phyloP scores from a whole-genome alignment of 2,888 invertebrate species.

The Acheta domesticus region DNA sequence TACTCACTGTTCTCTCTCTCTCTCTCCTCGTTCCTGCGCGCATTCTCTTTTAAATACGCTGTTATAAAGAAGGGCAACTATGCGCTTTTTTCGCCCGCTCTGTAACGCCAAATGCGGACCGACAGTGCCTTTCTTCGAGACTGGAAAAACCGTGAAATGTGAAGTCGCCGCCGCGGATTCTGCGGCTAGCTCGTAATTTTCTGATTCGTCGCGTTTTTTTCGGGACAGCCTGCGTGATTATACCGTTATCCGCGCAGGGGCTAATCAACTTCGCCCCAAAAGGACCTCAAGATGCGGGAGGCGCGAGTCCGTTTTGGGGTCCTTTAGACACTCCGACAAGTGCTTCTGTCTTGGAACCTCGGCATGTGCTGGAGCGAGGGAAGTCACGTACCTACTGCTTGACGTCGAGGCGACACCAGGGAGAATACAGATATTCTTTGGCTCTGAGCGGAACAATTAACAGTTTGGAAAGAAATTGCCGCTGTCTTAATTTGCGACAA shows the following conservation, averaged over 20 bases:
- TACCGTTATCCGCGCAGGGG: background rate
- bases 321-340: background rate
- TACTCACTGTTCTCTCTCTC: background rate
- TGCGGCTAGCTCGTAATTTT: background rate
- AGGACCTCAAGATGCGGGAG: background rate
- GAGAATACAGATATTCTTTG: background rate
- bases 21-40: background rate
- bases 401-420: background rate
- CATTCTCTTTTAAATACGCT: background rate
- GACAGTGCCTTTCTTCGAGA: background rate
- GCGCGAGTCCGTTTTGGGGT: background rate
- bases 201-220: background rate
- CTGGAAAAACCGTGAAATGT: conserved; percentile 18
- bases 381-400: no score
- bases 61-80: background rate
- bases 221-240: background rate
- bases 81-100: background rate
- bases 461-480: background rate
- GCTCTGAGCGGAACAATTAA: background rate
- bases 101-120: background rate
- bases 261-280: background rate
- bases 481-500: background rate
- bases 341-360: background rate
- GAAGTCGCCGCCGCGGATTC: background rate
- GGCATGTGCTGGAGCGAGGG: no score